Base-by-base conservation (phyloP, 2,113 vertebrate genomes). In the Syngnathus typhle region DNA sequence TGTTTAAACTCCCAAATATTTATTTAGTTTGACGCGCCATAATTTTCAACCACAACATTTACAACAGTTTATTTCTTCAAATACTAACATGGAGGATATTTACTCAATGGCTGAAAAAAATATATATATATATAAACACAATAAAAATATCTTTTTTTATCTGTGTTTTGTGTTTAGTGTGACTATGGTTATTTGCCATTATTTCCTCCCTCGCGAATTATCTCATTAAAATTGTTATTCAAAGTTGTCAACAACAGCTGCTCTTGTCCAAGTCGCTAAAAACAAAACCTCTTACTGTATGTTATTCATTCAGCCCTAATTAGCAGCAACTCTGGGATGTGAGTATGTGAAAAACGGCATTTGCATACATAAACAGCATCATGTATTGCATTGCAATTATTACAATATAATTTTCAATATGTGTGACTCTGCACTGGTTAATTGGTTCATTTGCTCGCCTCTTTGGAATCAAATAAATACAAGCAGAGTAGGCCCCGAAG, bases 171-270 rank as follows among this genome's bases (percentile, higher is more conserved):
- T 23, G 21, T 56, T 46, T 46, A 54, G 39, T 2, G 41, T 61
- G n/a, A 23, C 36, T 19, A 19, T 36, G 46, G 37, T 68, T 19
- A 68, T 58, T 38, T 49, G 54, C 37, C 43, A 54, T 44, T 69
- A n/a, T 13, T 41, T 56, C 72, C 39, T 55, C 69, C 66, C 60
- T 5, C 13, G n/a, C 55, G 67, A 51, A 65, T 55, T 44, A n/a
- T 52, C 70, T 74, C 73, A 74, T 68, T 74, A 77, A 80, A 71
- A 65, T 23, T 32, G 23, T 21, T 1, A 23, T 19, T 70, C 64
- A 60, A 65, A 59, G 69, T 73, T 15, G 15, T 32, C 3, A 23
- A 41, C 7, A 43, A 69, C 39, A 15, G n/a, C 63, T 75, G 76
- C 63, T 72, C 36, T 66, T 58, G 47, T 72, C 39, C 11, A 23